Base-by-base conservation (phyloP, 1,140 invertebrate species). In the Dendroctonus ponderosae region DNA sequence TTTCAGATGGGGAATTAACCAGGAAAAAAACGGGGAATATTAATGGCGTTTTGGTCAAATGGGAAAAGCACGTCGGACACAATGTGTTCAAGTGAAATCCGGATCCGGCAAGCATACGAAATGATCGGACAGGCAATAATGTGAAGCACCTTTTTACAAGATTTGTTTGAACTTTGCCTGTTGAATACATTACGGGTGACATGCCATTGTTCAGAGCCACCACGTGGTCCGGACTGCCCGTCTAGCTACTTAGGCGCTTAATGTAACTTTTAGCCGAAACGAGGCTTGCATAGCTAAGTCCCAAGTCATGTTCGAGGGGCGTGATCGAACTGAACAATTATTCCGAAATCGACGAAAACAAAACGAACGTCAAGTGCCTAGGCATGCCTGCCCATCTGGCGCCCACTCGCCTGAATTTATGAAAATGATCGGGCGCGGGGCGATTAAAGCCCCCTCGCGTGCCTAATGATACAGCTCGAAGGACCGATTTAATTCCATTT, bases 131-230 rank as follows among this genome's bases (percentile, higher is more conserved):
- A 8, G 5, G 46, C 5, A 48, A 48, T 48, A 48, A 48, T n/a
- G 46, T 14, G 46, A 48, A 48, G 11, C 46, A 48, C 46, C 46
- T 48, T 48, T 48, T 48, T 48, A 48, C 46, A 48, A n/a, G 46
- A 48, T 48, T 48, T n/a, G 46, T 14, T 14, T 48, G 46, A 48
- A 48, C 46, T 48, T 48, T 48, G 46, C 46, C 7, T 48, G 46
- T 48, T 48, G 46, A 48, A 48, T 48, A 48, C 46, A 48, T 48
- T 48, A 48, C 14, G 11, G 11, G 26, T 26, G 26, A 26, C 26
- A 26, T 26, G 26, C 26, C 26, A 26, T 26, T 26, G 26, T 26
- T 26, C 26, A 26, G 26, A 26, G 26, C 26, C 26, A 26, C 26
- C 26, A 26, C 26, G 26, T 26, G 26, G 26, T 26, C 26, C 26